Base-by-base conservation (phyloP, 2,797 vertebrate species). In the Aldrovandia affinis region DNA sequence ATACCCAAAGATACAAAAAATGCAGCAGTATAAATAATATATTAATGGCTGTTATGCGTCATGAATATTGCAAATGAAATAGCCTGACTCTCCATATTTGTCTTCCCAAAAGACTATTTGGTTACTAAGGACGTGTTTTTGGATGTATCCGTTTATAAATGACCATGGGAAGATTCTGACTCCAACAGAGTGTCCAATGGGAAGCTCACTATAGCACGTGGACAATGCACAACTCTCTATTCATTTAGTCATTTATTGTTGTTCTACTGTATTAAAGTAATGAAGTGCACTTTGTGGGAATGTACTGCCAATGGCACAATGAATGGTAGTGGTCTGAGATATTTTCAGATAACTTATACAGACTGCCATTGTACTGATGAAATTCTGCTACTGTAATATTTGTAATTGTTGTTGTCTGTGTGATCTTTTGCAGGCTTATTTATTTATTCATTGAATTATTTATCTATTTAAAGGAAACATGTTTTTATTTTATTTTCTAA, bases 31-130 rank as follows among this genome's bases (percentile, higher is more conserved):
- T 90, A 91, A 91, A 93, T 93, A 92, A 90, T 91, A 0, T 92
- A 94, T 91, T 91, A 90, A 92, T 90, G 91, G 42, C 86, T 89
- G 80, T 88, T 87, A 86, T 85, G 50, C 79, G 84, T 88, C 89
- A 93, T 92, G 91, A 93, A 93, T 93, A 90, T 90, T 89, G 91
- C 86, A 92, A 85, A 77, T 87, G 87, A 89, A 80, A 87, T 87
- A 87, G 55, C 84, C 82, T 87, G 33, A n/a, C 14, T 30, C 68
- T 78, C 36, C 82, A 83, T 77, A 42, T 55, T 55, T 78, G 55
- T 14, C 82, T 77, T 89, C 92, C 86, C 81, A 84, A 88, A 92
- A 84, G 73, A 88, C 36, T 85, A 81, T 85, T 92, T 93, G 52
- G 44, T 75, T 78, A n/a, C 70, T 83, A 44, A 83, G 78, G 12